Conservation (phyloP, 2,797 vertebrate genomes). For the Rhynchonycteris naso region DNA sequence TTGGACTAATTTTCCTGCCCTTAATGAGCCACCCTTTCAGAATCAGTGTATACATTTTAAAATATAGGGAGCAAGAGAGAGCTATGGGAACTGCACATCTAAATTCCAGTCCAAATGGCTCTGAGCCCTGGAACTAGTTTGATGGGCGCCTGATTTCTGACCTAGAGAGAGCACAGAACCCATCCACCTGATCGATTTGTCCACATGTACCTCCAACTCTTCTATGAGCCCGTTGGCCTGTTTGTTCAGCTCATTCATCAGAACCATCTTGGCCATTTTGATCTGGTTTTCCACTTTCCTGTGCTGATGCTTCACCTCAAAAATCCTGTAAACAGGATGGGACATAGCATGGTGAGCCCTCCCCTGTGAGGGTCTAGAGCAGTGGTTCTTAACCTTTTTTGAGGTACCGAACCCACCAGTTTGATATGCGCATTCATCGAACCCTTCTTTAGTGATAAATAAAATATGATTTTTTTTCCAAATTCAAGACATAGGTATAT, state of each 20-base stretch:
- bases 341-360: slow-evolving; percentile 49
- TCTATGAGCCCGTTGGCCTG: slow-evolving; percentile 97
- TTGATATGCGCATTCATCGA: no score
- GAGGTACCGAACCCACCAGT: no score
- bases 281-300: slow-evolving; percentile 99
- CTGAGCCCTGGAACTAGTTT: neutral
- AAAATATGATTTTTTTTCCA: no score
- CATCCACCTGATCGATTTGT: neutral
- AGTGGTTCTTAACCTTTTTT: no score
- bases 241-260: slow-evolving; percentile 98
- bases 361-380: neutral
- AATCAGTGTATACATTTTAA: slow-evolving; percentile 45
- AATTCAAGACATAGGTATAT: no score
- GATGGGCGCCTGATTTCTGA: slow-evolving; percentile 56
- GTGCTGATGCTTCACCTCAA: slow-evolving; percentile 95
- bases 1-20: slow-evolving; percentile 20
- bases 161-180: neutral
- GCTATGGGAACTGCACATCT: neutral
- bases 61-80: neutral
- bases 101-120: neutral
- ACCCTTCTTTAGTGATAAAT: no score
- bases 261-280: slow-evolving; percentile 99
- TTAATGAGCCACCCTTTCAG: slow-evolving; percentile 5
- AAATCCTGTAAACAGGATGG: slow-evolving; percentile 87
- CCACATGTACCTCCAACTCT: slow-evolving; percentile 95